Evolutionary conservation across 2,797 vertebrate genomes (phyloP).

Genomic region (Peromyscus melanophrys): DNA sequence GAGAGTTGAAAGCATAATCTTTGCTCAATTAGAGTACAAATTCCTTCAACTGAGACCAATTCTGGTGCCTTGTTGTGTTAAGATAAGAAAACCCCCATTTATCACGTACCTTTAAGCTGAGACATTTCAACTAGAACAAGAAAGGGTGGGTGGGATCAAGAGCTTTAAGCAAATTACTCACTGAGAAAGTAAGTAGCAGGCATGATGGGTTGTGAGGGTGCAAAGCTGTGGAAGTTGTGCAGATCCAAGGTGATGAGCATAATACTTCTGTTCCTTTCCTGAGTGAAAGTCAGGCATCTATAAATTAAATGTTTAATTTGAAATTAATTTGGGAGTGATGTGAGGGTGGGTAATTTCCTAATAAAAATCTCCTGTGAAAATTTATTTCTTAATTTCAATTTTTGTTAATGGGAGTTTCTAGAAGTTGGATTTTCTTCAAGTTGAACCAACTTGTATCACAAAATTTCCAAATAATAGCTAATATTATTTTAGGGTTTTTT

Average conservation of each 20-base stretch:
- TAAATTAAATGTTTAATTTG: slow-evolving; percentile 32
- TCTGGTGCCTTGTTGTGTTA: slow-evolving; percentile 52
- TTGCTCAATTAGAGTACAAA: slow-evolving; percentile 68
- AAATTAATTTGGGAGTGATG: slow-evolving; percentile 2
- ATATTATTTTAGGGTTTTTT: slow-evolving; percentile 9
- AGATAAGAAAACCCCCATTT: slow-evolving; percentile 66
- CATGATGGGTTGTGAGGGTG: slow-evolving; percentile 18
- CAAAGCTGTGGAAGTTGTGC: background rate
- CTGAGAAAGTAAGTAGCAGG: slow-evolving; percentile 26
- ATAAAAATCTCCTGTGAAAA: slow-evolving; percentile 56
- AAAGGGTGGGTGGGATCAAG: background rate
- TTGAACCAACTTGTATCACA: background rate
- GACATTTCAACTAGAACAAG: slow-evolving; percentile 53
- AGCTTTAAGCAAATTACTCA: slow-evolving; percentile 63
- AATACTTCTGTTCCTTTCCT: slow-evolving; percentile 12
- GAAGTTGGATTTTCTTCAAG: slow-evolving; percentile 60
- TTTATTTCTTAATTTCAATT: slow-evolving; percentile 54
- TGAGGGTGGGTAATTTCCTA: slow-evolving; percentile 42
- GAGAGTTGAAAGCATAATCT: slow-evolving; percentile 74
- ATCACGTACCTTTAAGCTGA: slow-evolving; percentile 62
- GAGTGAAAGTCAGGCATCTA: slow-evolving; percentile 44
- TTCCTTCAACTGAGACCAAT: slow-evolving; percentile 62
- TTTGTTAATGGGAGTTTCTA: slow-evolving; percentile 41
- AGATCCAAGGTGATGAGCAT: background rate
- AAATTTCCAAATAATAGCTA: slow-evolving; percentile 13